Percentiles rank a stretch among this genome's conserved stretches.
Evolutionary conservation across 2,113 vertebrate species (phyloP).

Genomic region (Holacanthus passer): DNA sequence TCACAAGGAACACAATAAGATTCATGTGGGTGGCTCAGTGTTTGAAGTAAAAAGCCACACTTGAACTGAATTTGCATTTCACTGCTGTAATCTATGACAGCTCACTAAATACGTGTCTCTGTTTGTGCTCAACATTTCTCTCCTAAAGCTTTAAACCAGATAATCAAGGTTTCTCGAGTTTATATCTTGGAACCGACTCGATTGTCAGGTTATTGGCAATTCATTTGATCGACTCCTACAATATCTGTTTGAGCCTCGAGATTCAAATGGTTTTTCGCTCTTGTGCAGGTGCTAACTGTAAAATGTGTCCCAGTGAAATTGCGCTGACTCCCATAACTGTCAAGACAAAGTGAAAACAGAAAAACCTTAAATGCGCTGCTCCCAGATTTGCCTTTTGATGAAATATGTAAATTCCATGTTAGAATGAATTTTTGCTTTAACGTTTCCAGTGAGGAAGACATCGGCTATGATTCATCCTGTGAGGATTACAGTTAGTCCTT

Average conservation of each 20-base stretch:
- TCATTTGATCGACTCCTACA: conserved; percentile 33
- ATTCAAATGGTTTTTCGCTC: conserved; percentile 4
- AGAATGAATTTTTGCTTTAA: conserved; percentile 22
- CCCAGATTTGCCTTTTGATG: conserved; percentile 13
- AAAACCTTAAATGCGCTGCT: not conserved
- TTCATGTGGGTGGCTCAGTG: conserved; percentile 22
- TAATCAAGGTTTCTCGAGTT: conserved; percentile 12
- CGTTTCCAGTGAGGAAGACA: conserved; percentile 31
- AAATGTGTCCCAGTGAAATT: conserved; percentile 9
- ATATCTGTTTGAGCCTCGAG: conserved; percentile 9
- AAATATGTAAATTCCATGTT: conserved; percentile 48
- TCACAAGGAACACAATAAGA: not conserved
- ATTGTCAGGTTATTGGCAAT: conserved; percentile 29
- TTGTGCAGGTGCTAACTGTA: not conserved
- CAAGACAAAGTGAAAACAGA: not conserved
- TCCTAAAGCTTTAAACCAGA: conserved; percentile 24
- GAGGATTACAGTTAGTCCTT: conserved; percentile 59
- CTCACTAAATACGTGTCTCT: conserved; percentile 10
- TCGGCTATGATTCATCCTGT: conserved; percentile 48
- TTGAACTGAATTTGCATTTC: conserved; percentile 31
- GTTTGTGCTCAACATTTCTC: not conserved
- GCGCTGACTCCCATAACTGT: conserved; percentile 21
- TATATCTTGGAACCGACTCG: conserved; percentile 17
- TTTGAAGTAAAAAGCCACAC: conserved; percentile 38
- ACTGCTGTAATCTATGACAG: conserved; percentile 9